phyloP scores from a whole-genome alignment of 1,140 invertebrate species.

The Zaprionus vittiger region DNA sequence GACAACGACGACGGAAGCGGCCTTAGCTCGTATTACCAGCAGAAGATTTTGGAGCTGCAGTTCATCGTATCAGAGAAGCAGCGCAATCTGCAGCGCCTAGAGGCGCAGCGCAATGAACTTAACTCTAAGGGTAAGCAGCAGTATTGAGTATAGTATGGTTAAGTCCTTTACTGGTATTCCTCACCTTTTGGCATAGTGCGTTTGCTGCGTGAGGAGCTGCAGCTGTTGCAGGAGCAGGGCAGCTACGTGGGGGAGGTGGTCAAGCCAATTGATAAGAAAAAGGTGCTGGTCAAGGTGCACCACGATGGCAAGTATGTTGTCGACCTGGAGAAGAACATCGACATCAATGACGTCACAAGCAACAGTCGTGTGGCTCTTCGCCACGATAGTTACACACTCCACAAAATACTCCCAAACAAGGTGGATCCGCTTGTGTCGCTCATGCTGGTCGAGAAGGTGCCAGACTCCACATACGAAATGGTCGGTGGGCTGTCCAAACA shows the following conservation, averaged over 20 bases:
- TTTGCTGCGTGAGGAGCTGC: slow-evolving; percentile 45
- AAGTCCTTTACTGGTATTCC: not conserved
- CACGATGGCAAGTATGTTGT: slow-evolving; percentile 99
- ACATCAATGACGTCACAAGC: slow-evolving; percentile 99
- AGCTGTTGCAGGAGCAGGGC: slow-evolving; percentile 48
- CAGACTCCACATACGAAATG: slow-evolving; percentile 86
- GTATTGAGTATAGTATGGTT: slow-evolving; percentile 29
- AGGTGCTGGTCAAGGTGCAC: slow-evolving; percentile 96
- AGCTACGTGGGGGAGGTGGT: slow-evolving; percentile 49
- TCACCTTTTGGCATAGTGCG: slow-evolving; percentile 19
- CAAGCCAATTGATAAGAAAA: slow-evolving; percentile 45
- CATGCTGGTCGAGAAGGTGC: slow-evolving; percentile 58
- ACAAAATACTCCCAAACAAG: slow-evolving; percentile 51
- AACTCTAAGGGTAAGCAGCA: slow-evolving; percentile 95
- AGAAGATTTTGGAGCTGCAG: slow-evolving; percentile 98
- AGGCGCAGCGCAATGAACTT: slow-evolving; percentile 99
- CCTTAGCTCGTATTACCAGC: slow-evolving; percentile 96
- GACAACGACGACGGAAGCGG: slow-evolving; percentile 88
- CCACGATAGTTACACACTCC: slow-evolving; percentile 41
- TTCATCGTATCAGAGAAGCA: slow-evolving; percentile 97
- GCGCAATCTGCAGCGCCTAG: slow-evolving; percentile 97
- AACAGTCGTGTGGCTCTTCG: slow-evolving; percentile 96
- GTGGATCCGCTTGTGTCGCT: slow-evolving; percentile 56
- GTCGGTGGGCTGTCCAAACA: slow-evolving; percentile 83
- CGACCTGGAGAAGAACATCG: slow-evolving; percentile 98